Conservation (phyloP, 2,888 invertebrate genomes). For the Aleiodes alternator region DNA sequence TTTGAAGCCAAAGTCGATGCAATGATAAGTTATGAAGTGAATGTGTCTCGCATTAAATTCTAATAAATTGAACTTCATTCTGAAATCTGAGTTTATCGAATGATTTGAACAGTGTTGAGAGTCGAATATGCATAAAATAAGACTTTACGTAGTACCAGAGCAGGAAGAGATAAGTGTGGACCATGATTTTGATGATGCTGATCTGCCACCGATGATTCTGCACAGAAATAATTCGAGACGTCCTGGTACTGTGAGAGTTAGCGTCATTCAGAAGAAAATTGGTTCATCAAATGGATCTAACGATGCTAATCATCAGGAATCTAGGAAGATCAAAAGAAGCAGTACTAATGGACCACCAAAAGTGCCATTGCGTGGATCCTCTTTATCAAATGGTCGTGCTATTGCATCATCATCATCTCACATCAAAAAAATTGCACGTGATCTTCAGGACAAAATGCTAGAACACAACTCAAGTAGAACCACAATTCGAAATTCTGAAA, state of each 20-base stretch:
- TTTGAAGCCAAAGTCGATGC: not conserved
- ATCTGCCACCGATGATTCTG: constrained; percentile 54
- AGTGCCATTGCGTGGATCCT: constrained; percentile 50
- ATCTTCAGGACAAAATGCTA: constrained; percentile 60
- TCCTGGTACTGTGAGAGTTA: constrained; percentile 58
- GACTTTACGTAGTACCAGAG: constrained; percentile 64
- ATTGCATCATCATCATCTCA: constrained; percentile 60
- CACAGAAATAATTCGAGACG: constrained; percentile 62
- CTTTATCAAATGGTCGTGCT: constrained; percentile 55
- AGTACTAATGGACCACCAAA: constrained; percentile 27
- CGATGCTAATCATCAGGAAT: constrained; percentile 36
- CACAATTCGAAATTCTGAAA: constrained; percentile 17
- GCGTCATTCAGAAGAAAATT: constrained; percentile 56
- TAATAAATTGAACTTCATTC: not conserved
- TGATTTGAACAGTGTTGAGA: not conserved
- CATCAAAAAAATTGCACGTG: constrained; percentile 58
- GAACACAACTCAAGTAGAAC: constrained; percentile 44
- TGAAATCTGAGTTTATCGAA: not conserved
- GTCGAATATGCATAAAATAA: constrained; percentile 62
- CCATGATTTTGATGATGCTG: constrained; percentile 58
- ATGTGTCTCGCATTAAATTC: not conserved
- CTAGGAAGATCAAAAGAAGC: constrained; percentile 33
- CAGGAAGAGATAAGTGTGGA: constrained; percentile 58
- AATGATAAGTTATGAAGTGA: constrained; percentile 24
- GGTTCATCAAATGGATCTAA: constrained; percentile 55